These are phyloP conservation scores for Hoplias malabaricus DNA, from an alignment of 2,113 vertebrate genomes.

Conservation along the genomic window DNA sequence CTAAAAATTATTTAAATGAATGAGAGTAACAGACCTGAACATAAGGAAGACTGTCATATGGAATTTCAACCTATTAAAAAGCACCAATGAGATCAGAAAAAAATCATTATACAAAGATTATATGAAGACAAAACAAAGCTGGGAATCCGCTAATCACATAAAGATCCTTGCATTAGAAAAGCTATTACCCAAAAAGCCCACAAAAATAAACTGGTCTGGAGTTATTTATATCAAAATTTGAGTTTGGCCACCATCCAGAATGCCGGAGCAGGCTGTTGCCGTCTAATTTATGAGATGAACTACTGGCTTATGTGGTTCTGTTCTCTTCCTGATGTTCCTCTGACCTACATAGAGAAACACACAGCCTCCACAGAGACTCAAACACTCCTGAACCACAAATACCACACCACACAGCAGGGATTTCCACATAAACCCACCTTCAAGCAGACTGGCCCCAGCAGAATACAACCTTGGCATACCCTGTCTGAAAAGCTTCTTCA, in stretches of 20 bases:
- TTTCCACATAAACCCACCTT: conserved; percentile 17
- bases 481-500: neutral
- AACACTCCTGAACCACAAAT: conserved; percentile 28
- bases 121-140: too few species aligned
- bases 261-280: neutral
- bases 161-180: too few species aligned
- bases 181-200: neutral
- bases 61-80: too few species aligned
- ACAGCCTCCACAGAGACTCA: neutral
- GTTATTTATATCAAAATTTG: neutral
- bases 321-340: conserved; percentile 3
- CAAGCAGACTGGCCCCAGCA: conserved; percentile 3
- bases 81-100: too few species aligned
- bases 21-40: too few species aligned
- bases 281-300: conserved; percentile 10
- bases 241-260: neutral
- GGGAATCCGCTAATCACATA: neutral
- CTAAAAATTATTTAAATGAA: too few species aligned
- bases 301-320: conserved; percentile 21
- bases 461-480: neutral
- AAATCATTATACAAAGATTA: too few species aligned
- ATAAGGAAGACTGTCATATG: too few species aligned
- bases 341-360: conserved; percentile 35
- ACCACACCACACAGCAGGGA: conserved; percentile 1
- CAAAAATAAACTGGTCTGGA: neutral